Evolutionary conservation across 2,797 vertebrate genomes (phyloP), one percentile per base, ranked within the genome.

Genomic region (Dendrocincla tyrannina): DNA sequence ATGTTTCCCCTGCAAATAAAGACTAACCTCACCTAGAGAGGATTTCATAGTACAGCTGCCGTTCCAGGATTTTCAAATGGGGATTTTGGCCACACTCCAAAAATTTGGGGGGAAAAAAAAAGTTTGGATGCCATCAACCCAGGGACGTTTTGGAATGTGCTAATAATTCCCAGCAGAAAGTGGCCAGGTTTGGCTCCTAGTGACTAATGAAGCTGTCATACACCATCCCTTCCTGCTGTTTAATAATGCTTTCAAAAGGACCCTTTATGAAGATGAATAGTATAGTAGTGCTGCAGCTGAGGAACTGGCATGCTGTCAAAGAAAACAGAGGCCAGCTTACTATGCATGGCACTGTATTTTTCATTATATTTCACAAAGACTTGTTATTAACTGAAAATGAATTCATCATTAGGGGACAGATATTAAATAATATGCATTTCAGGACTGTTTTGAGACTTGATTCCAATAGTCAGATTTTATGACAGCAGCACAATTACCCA

Each of bases 191-290:
- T 96, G 96, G 88, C 93, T 97, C 46, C 81, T 95, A 92, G 86
- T 98, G 97, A 98, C 97, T 98, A 97, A 98, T 96, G 97, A 97
- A 97, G 96, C 97, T 97, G 97, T 98, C 97, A 96, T 94, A 91
- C 79, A 83, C 95, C 76, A 95, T 94, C 95, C 83, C 90, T 97
- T 97, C 97, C 98, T 30, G 94, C 97, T 98, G 97, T 94, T 98
- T 96, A 97, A 97, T 97, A 97, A 97, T 27, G 78, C 95, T 94
- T 97, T 96, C 32, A 47, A 96, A 96, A 96, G 91, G 91, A 55
- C 28, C 33, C 96, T 96, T 97, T 94, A 97, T 97, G 97, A 97
- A 98, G 97, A 98, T 93, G 96, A 97, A 98, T 97, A 53, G 92
- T 62, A 50, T 58, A 74, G 83, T 77, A 89, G 86, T 30, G 42